phyloP scores from a whole-genome alignment of 2,113 vertebrate genomes.

The Panurus biarmicus region DNA sequence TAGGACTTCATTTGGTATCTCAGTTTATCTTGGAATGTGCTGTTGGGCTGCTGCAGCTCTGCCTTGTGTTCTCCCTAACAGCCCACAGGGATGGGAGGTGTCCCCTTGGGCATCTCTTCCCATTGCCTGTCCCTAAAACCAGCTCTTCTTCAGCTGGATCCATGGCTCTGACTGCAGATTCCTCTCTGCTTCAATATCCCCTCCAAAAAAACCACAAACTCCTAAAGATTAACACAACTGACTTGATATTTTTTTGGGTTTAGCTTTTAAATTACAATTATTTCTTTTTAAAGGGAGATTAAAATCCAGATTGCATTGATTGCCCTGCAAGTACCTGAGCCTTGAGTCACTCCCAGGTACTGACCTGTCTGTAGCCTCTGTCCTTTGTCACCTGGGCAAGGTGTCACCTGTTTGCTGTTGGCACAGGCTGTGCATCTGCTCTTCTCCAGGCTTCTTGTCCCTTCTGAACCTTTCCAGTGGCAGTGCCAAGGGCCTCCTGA shows the following conservation, averaged over 20 bases:
- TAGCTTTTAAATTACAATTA: background rate
- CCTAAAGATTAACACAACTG: background rate
- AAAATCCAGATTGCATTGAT: background rate
- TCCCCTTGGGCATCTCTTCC: background rate
- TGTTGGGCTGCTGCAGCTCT: background rate
- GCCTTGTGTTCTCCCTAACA: background rate
- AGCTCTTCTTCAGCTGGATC: background rate
- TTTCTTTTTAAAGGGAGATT: background rate
- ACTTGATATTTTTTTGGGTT: background rate
- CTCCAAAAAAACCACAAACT: background rate
- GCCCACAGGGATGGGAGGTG: background rate
- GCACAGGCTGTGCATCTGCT: background rate
- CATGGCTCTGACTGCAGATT: background rate
- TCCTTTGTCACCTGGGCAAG: background rate
- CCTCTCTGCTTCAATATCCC: background rate
- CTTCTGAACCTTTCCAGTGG: background rate
- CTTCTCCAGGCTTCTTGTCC: background rate
- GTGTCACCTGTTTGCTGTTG: background rate
- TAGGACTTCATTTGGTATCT: rapidly evolving
- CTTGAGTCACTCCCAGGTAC: background rate
- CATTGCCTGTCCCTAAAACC: background rate
- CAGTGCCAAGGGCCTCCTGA: background rate
- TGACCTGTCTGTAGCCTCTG: background rate
- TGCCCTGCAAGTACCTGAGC: background rate
- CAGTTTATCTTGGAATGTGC: background rate